phyloP scores from a whole-genome alignment of 2,888 invertebrate genomes.

The Brachylomia viminalis region DNA sequence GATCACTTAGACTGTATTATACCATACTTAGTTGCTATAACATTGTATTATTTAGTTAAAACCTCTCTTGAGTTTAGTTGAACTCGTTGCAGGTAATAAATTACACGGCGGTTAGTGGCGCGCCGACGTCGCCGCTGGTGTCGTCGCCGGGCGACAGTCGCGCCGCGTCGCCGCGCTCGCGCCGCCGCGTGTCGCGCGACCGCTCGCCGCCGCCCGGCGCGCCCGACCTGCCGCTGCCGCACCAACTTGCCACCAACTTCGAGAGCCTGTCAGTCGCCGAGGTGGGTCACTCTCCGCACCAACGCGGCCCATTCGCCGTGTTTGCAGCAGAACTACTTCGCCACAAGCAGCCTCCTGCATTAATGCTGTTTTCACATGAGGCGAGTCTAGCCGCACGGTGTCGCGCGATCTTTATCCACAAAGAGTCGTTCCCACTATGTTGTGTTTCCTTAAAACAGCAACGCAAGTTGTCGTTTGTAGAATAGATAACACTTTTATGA shows the following conservation, averaged over 20 bases:
- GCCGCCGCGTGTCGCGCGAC: slow-evolving; percentile 87
- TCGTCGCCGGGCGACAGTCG: slow-evolving; percentile 95
- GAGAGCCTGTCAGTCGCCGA: slow-evolving; percentile 84
- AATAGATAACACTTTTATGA: background rate
- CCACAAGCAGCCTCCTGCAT: slow-evolving; percentile 61
- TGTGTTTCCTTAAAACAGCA: slow-evolving; percentile 26
- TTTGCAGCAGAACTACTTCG: slow-evolving; percentile 60
- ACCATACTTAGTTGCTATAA: background rate
- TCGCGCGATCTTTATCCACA: slow-evolving; percentile 42
- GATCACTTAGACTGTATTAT: background rate
- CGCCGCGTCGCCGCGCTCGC: slow-evolving; percentile 92
- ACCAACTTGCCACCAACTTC: slow-evolving; percentile 86
- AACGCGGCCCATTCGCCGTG: slow-evolving; percentile 63
- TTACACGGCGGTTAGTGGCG: slow-evolving; percentile 86
- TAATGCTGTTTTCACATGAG: slow-evolving; percentile 63
- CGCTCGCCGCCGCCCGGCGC: slow-evolving; percentile 83
- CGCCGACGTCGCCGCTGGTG: slow-evolving; percentile 93
- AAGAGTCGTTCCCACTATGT: slow-evolving; percentile 43
- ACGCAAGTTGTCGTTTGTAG: slow-evolving; percentile 18
- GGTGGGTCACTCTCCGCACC: slow-evolving; percentile 70
- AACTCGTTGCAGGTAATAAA: slow-evolving; percentile 80
- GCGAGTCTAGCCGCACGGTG: slow-evolving; percentile 60
- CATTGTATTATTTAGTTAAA: background rate
- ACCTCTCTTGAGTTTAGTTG: background rate
- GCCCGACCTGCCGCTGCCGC: slow-evolving; percentile 74